phyloP scores from a whole-genome alignment of 1,140 invertebrate genomes.

The Thrips palmi region DNA sequence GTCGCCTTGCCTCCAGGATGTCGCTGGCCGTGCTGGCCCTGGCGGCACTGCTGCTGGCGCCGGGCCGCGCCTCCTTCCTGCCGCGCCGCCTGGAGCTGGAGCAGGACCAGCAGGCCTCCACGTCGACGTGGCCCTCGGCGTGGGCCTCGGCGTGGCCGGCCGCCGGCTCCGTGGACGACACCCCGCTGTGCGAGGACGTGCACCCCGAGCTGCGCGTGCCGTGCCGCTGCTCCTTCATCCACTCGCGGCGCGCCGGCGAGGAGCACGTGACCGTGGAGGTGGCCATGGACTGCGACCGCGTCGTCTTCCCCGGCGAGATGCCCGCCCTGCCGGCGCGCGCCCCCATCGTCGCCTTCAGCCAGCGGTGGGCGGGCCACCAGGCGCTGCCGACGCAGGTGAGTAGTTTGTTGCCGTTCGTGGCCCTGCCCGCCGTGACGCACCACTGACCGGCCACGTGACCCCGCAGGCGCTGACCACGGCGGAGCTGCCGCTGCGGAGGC shows the following conservation, averaged over 20 bases:
- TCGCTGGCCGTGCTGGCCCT: no score
- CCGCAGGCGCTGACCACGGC: conserved; percentile 35
- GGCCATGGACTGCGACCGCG: conserved; percentile 56
- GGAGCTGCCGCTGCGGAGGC: conserved; percentile 42
- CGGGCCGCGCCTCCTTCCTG: no score
- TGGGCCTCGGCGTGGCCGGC: no score
- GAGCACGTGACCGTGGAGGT: conserved; percentile 8
- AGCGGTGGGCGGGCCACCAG: conserved; percentile 58
- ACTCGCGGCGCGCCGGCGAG: not conserved
- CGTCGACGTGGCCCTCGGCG: no score
- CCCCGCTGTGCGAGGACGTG: conserved; percentile 15
- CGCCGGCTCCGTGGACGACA: no score
- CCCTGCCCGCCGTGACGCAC: no score
- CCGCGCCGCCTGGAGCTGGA: no score
- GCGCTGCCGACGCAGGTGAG: conserved; percentile 55
- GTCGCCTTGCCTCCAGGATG: no score
- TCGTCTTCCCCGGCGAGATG: conserved; percentile 60
- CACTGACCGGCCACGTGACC: no score
- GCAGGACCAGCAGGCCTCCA: no score
- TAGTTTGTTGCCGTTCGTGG: no score
- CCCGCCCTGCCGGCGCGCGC: conserved; percentile 50
- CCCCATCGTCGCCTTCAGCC: conserved; percentile 54
- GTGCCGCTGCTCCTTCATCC: conserved; percentile 13
- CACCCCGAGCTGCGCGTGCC: conserved; percentile 15
- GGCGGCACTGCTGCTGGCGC: no score